A percentile compares a stretch with the other conserved stretches of the same genome.
phyloP scores from a whole-genome alignment of 2,113 vertebrate species.

The Castor canadensis region DNA sequence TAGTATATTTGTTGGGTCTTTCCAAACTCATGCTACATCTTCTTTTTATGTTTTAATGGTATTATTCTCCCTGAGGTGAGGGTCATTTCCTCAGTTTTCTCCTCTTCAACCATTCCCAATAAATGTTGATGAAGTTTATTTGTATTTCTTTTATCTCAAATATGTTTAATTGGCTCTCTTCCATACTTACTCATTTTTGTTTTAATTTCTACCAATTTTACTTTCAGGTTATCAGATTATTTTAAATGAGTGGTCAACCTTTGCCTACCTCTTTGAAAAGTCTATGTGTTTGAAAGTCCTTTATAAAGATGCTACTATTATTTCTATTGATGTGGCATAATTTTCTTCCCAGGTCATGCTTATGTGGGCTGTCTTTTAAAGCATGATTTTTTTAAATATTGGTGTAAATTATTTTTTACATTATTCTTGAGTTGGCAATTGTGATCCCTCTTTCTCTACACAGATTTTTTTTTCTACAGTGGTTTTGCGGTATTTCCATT shows the following conservation, averaged over 20 bases:
- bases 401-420: neutral
- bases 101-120: neutral
- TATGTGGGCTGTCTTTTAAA: neutral
- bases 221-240: neutral
- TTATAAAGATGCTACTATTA: neutral
- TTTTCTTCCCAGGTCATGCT: neutral
- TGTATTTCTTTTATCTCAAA: neutral
- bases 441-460: neutral
- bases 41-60: neutral
- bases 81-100: neutral
- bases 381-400: neutral
- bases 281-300: neutral
- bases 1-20: neutral
- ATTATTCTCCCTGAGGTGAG: neutral
- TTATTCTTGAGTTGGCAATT: neutral
- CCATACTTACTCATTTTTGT: neutral
- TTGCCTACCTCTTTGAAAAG: neutral
- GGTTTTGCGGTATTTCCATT: neutral
- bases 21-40: neutral
- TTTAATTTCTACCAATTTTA: neutral
- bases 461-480: neutral
- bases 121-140: neutral
- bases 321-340: neutral
- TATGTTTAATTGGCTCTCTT: neutral
- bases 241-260: neutral